These are phyloP conservation scores for Podocnemis expansa DNA, from an alignment of 2,113 vertebrate species.

Conservation along the genomic window DNA sequence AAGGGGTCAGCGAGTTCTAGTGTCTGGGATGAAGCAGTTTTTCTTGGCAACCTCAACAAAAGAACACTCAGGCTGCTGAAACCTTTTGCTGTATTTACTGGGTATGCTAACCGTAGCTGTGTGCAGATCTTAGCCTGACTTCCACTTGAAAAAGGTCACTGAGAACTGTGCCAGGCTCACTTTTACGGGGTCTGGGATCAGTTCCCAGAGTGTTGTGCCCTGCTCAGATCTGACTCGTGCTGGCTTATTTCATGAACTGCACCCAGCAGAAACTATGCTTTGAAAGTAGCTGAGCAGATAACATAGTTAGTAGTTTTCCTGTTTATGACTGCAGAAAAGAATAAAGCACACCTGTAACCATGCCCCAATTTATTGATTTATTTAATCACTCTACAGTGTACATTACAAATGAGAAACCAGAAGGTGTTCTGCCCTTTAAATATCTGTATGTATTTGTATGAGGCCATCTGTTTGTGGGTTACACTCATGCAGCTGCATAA, in stretches of 20 bases:
- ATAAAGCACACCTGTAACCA: not conserved
- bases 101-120: not conserved
- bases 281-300: not conserved
- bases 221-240: constrained; percentile 21
- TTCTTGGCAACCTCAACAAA: constrained; percentile 61
- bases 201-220: not conserved
- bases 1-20: constrained; percentile 52
- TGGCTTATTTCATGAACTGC: not conserved
- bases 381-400: not conserved
- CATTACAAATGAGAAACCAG: not conserved
- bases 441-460: not conserved
- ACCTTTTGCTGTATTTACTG: constrained; percentile 2
- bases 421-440: not conserved
- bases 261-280: constrained; percentile 9
- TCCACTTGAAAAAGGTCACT: constrained; percentile 17
- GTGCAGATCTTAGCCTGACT: constrained; percentile 32
- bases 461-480: not conserved
- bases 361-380: not conserved
- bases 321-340: not conserved
- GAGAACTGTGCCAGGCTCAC: constrained; percentile 21
- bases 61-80: constrained; percentile 24
- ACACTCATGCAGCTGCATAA: not conserved
- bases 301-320: not conserved
- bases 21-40: constrained; percentile 50
- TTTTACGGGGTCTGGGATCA: constrained; percentile 22